A percentile compares a stretch with the other conserved stretches of the same genome.
These are phyloP conservation scores for Strigops habroptila DNA, from an alignment of 2,113 vertebrate species.

Conservation along the genomic window DNA sequence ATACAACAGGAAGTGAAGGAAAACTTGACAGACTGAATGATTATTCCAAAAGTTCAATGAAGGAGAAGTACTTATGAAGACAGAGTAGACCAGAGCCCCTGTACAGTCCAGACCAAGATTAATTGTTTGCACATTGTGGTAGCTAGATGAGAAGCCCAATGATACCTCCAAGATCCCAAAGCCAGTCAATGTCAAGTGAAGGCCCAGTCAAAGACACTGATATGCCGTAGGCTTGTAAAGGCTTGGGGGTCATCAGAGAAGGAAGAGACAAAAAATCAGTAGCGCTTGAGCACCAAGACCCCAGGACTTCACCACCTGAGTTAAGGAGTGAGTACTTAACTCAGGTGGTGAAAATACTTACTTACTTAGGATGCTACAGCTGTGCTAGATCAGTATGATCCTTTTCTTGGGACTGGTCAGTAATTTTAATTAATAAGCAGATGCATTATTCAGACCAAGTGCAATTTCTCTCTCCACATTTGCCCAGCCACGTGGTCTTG, in stretches of 20 bases:
- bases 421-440: background rate
- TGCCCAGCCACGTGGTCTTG: background rate
- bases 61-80: background rate
- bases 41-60: background rate
- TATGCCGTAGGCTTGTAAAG: background rate
- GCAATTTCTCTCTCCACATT: background rate
- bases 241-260: background rate
- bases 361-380: background rate
- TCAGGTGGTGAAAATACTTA: background rate
- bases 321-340: background rate
- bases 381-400: background rate
- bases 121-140: background rate
- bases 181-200: background rate
- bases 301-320: background rate
- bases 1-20: background rate
- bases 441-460: background rate
- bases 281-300: background rate
- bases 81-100: background rate
- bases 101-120: background rate
- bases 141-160: background rate
- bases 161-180: background rate
- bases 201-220: background rate
- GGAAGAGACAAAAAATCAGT: background rate
- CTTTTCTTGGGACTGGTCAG: background rate
- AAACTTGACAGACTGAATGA: background rate